Evolutionary conservation across 1,140 invertebrate genomes (phyloP).

Genomic region (Neodiprion virginianus): DNA sequence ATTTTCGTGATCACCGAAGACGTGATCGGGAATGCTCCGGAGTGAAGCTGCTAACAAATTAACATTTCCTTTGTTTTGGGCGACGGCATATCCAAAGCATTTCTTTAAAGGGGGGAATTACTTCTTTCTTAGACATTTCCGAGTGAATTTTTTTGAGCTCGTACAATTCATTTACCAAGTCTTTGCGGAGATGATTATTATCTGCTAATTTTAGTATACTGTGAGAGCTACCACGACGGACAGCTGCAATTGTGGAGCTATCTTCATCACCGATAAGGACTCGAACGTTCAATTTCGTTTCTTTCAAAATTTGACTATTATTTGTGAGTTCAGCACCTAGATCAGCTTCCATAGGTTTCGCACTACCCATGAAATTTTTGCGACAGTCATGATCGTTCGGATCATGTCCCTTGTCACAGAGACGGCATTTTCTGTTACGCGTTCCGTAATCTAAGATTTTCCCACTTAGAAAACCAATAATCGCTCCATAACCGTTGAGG

Average conservation of each 20-base stretch:
- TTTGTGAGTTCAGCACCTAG: background rate
- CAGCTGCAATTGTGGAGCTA: background rate
- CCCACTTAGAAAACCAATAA: constrained; percentile 8
- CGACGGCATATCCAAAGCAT: constrained; percentile 13
- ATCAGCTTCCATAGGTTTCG: constrained; percentile 19
- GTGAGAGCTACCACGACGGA: background rate
- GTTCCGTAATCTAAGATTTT: constrained; percentile 14
- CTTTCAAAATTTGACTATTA: background rate
- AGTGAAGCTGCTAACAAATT: background rate
- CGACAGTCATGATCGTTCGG: constrained; percentile 12
- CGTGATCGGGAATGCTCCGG: constrained; percentile 15
- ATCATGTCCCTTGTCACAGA: constrained; percentile 1
- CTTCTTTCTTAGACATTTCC: constrained; percentile 2
- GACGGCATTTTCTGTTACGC: constrained; percentile 11
- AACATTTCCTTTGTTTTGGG: constrained; percentile 15
- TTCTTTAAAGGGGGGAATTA: constrained; percentile 15
- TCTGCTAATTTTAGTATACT: constrained; percentile 4
- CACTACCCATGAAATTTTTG: constrained; percentile 13
- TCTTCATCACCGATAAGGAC: background rate
- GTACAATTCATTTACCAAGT: constrained; percentile 5
- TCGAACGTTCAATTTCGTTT: background rate
- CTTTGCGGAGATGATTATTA: constrained; percentile 4
- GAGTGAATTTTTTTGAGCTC: background rate
- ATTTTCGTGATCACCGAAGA: constrained; percentile 27
- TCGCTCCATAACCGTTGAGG: constrained; percentile 13